Base-by-base conservation (phyloP, 2,888 invertebrate genomes). In the Chouioia cunea region DNA sequence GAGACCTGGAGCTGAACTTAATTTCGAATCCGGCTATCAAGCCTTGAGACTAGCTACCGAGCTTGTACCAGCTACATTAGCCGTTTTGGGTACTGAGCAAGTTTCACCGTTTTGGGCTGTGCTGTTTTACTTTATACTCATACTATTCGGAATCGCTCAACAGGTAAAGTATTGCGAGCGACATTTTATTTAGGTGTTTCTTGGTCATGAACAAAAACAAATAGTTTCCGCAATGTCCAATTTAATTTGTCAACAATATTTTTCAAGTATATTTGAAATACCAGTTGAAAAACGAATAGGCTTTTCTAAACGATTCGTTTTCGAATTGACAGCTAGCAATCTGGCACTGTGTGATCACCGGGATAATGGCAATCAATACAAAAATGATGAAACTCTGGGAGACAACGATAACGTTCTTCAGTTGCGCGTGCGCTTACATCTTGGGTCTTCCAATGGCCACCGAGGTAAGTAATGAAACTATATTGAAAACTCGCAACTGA, bases 321-420 rank as follows among this genome's bases (percentile, higher is more conserved):
- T 62, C 57, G 14, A 68, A 76, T 70, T 77, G 82, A 77, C 80
- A 89, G 89, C 87, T 96, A 77, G 95, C 95, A 0, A 92, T 96
- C 81, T 96, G 96, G 96, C 95, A 96, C 82, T 94, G 94, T 80
- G 93, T 96, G 64, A 93, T 96, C 73, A 92, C 94, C 20, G 94
- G 95, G 2, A 89, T 96, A 62, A 90, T 95, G 90, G 89, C 94
- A 50, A 89, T 95, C 83, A 91, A 93, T 86, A 87, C 91, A n/a
- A 88, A 90, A 81, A 88, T 90, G 73, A 85, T 96, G 76, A 90
- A 91, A 77, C 88, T 91, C 0, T 94, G 93, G 93, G 93, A 94
- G 85, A 93, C 93, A 0, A 93, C 93, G 6, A 93, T 94, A 72
- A 93, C 94, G 0, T 93, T 94, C 83, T 90, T 93, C 78, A 92